Percentiles rank a stretch among this genome's conserved stretches.
Evolutionary conservation across 2,888 invertebrate genomes (phyloP).

Genomic region (Drosophila phalerata): DNA sequence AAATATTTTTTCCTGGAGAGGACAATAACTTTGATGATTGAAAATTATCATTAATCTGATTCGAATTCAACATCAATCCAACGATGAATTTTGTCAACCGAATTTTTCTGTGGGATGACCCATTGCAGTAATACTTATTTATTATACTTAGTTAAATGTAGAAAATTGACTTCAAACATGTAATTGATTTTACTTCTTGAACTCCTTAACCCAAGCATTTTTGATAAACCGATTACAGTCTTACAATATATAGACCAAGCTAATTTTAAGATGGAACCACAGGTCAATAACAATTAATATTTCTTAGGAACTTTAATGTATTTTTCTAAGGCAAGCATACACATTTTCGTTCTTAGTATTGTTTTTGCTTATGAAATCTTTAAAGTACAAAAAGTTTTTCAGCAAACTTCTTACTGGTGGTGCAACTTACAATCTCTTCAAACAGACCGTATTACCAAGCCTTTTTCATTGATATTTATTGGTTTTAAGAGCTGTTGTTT

Average conservation of each 20-base stretch:
- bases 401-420: too few species aligned
- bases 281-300: background rate
- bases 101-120: background rate
- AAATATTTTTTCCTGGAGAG: slow-evolving; percentile 13
- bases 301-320: background rate
- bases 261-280: background rate
- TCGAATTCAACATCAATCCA: background rate
- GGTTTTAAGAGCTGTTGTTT: too few species aligned
- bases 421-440: too few species aligned
- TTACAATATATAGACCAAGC: background rate
- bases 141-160: background rate
- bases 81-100: background rate
- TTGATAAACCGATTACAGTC: background rate
- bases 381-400: too few species aligned
- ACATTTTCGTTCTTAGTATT: too few species aligned
- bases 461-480: too few species aligned
- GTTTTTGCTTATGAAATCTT: too few species aligned
- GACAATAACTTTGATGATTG: slow-evolving; percentile 14
- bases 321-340: background rate
- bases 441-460: too few species aligned
- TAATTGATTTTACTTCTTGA: background rate
- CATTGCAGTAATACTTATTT: background rate
- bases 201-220: background rate
- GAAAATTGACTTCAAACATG: slow-evolving; percentile 4
- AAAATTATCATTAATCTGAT: background rate